Evolutionary conservation across 2,113 vertebrate species (phyloP), one percentile per base, ranked within the genome.

Genomic region (Cyanistes caeruleus): DNA sequence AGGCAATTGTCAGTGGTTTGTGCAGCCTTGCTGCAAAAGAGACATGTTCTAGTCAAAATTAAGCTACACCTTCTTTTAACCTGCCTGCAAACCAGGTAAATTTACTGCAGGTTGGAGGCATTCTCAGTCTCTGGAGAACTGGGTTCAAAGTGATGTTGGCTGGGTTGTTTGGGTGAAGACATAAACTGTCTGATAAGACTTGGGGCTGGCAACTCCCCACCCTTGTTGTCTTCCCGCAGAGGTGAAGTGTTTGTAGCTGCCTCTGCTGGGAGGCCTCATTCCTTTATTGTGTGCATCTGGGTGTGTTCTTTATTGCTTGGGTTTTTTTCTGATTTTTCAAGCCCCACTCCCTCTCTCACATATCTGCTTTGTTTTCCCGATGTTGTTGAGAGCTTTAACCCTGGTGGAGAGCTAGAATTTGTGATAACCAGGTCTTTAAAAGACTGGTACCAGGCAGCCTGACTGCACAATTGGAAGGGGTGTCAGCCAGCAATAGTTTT

Each of bases 401-500:
- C 77, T 43, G 64, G 25, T 88, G 62, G 80, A 31, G 23, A 90
- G 74, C 37, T 65, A 33, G 55, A 69, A 72, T 46, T 89, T 41
- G 41, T 53, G 58, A 46, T 33, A 93, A 79, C 56, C 25, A 19
- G 2, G 2, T n/a, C 48, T 76, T 75, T 69, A 68, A 70, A 81
- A 52, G 48, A 44, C 35, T 62, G 44, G 35, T 67, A 68, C 73
- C 35, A 78, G 68, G 33, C 89, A 93, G 60, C 28, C 56, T 81
- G 76, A 48, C 84, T 89, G 67, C 46, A 52, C 76, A 92, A 92
- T 64, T 53, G 92, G 62, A 93, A 87, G 59, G 89, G 33, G 78
- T 77, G 74, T 91, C 84, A 83, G 63, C 63, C 63, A 93, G 84
- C 55, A 65, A 58, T 55, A 93, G 81, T 95, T 94, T 60, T 70